These are phyloP conservation scores for Atlantisia rogersi DNA, from an alignment of 2,113 vertebrate genomes.

Conservation along the genomic window DNA sequence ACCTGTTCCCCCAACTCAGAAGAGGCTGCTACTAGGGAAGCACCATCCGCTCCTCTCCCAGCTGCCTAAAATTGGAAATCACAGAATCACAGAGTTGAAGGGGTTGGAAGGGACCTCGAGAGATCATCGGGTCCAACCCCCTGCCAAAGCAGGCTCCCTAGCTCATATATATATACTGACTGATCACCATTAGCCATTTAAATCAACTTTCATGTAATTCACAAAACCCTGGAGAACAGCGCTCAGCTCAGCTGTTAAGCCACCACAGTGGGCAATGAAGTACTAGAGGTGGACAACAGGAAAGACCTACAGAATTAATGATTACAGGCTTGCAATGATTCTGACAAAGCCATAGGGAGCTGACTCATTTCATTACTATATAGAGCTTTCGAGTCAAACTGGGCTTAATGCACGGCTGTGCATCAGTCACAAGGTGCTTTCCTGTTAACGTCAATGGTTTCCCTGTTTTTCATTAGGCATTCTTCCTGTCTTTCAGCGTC, in stretches of 20 bases:
- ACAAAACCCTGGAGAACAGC: not conserved
- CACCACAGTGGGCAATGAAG: not conserved
- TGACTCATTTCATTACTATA: not conserved
- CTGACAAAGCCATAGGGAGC: not conserved
- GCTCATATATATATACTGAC: no score
- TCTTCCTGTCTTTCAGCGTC: not conserved
- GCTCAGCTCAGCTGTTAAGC: not conserved
- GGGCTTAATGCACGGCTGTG: not conserved
- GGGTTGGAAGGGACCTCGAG: no score
- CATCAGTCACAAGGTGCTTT: not conserved
- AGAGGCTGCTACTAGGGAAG: not conserved
- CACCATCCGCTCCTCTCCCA: not conserved
- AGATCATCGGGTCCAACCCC: no score
- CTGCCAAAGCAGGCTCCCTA: no score
- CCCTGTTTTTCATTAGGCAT: not conserved
- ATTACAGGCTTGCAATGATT: not conserved
- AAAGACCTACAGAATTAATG: not conserved
- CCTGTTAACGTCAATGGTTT: not conserved
- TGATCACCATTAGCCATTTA: not conserved
- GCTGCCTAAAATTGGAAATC: not conserved
- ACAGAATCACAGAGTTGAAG: no score
- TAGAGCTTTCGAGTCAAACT: not conserved
- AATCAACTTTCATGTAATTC: not conserved
- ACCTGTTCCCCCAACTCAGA: not conserved
- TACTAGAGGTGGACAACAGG: not conserved